These are phyloP conservation scores for Apamea anceps DNA, from an alignment of 2,888 invertebrate species.

Conservation along the genomic window DNA sequence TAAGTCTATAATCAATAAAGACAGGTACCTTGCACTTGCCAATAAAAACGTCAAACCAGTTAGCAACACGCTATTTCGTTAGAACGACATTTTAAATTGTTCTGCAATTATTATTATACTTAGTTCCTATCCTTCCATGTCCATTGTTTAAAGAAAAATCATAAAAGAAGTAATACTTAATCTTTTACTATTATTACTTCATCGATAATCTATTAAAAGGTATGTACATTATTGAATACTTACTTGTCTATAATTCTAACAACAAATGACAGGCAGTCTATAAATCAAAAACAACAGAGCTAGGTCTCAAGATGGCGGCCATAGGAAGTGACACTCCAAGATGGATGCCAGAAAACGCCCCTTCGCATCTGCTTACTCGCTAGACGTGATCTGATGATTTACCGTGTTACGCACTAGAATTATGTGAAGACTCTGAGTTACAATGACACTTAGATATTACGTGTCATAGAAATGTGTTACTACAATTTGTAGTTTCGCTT, in stretches of 20 bases:
- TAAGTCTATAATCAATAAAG: slow-evolving; percentile 12
- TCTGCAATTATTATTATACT: background rate
- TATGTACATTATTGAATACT: too few species aligned
- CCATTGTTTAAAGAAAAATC: background rate
- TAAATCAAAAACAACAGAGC: slow-evolving; percentile 24
- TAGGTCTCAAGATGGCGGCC: slow-evolving; percentile 40
- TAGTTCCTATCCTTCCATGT: background rate
- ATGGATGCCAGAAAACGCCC: slow-evolving; percentile 40
- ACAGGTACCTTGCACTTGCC: slow-evolving; percentile 1
- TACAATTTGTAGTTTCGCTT: background rate
- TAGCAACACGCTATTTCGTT: slow-evolving; percentile 8
- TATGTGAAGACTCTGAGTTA: background rate
- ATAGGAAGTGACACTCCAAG: slow-evolving; percentile 33
- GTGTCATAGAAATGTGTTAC: background rate
- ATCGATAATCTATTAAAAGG: background rate
- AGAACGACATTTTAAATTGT: slow-evolving; percentile 12
- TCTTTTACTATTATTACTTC: too few species aligned
- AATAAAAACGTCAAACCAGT: slow-evolving; percentile 29
- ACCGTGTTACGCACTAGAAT: slow-evolving; percentile 7
- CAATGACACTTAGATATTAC: background rate
- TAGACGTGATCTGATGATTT: slow-evolving; percentile 4
- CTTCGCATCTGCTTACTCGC: slow-evolving; percentile 7
- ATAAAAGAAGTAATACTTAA: background rate
- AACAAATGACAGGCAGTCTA: background rate
- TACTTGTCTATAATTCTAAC: background rate